Percentiles rank a stretch among this genome's conserved stretches.
phyloP scores from a whole-genome alignment of 1,140 invertebrate species.

The Cherax destructor region DNA sequence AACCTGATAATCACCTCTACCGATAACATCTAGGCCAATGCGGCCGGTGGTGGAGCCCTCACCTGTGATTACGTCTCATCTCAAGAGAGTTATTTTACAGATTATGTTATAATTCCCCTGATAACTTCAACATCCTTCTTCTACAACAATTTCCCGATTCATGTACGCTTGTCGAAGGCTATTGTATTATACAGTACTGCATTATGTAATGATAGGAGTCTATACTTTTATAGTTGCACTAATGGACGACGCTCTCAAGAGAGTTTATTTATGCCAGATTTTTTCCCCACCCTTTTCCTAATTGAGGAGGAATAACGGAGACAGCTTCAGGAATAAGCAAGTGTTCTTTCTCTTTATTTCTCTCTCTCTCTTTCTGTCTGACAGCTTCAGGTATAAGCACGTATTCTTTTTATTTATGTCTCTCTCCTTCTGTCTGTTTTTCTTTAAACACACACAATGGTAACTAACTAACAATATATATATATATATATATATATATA shows the following conservation, averaged over 20 bases:
- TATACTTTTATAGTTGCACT: background rate
- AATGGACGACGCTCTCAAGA: background rate
- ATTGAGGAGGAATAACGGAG: too few species aligned
- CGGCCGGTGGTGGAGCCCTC: background rate
- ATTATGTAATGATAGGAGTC: background rate
- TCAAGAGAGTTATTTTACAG: background rate
- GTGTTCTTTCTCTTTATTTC: too few species aligned
- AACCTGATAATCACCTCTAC: background rate
- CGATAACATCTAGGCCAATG: background rate
- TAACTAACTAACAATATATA: too few species aligned
- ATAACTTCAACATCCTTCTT: background rate
- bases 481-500: too few species aligned
- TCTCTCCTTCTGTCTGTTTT: too few species aligned
- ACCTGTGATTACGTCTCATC: constrained; percentile 9
- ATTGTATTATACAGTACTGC: background rate
- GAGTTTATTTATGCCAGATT: too few species aligned
- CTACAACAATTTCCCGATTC: background rate
- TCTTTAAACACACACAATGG: too few species aligned
- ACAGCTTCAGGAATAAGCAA: too few species aligned
- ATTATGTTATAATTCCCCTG: constrained; percentile 3
- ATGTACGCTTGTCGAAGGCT: background rate
- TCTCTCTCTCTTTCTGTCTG: too few species aligned
- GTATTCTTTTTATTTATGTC: too few species aligned
- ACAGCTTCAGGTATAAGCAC: too few species aligned
- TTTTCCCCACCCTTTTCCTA: too few species aligned